These are phyloP conservation scores for Neria commutata DNA, from an alignment of 2,888 invertebrate genomes.

Conservation along the genomic window DNA sequence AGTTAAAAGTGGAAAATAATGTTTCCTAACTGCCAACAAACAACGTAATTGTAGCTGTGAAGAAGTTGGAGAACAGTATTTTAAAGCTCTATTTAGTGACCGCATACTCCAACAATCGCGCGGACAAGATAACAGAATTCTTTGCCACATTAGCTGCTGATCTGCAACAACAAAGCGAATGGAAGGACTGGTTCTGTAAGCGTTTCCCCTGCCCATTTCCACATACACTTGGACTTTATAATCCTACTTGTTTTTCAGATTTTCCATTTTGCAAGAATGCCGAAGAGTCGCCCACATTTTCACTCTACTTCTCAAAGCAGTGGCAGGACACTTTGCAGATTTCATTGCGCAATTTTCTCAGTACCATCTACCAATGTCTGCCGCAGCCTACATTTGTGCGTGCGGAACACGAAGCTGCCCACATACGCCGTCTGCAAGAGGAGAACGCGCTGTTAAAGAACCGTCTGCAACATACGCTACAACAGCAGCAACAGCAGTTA, in stretches of 20 bases:
- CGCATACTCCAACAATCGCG: slow-evolving; percentile 79
- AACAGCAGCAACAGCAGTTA: slow-evolving; percentile 46
- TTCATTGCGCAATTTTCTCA: slow-evolving; percentile 90
- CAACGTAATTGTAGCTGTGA: slow-evolving; percentile 67
- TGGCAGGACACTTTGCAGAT: slow-evolving; percentile 94
- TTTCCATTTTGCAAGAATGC: slow-evolving; percentile 90
- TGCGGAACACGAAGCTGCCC: slow-evolving; percentile 83
- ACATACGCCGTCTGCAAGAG: slow-evolving; percentile 81
- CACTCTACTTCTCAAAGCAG: slow-evolving; percentile 86
- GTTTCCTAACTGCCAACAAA: slow-evolving; percentile 1
- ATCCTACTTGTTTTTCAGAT: slow-evolving; percentile 67
- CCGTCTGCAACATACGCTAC: slow-evolving; percentile 52
- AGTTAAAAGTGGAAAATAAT: no score
- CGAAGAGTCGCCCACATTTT: slow-evolving; percentile 87
- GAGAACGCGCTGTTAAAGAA: slow-evolving; percentile 77
- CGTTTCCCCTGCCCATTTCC: not conserved
- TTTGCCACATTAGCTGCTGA: slow-evolving; percentile 86
- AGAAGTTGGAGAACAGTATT: slow-evolving; percentile 83
- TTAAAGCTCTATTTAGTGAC: slow-evolving; percentile 90
- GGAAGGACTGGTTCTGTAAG: slow-evolving; percentile 98
- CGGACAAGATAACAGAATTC: slow-evolving; percentile 88
- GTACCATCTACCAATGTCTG: slow-evolving; percentile 86
- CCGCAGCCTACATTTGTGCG: slow-evolving; percentile 84
- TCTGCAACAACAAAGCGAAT: slow-evolving; percentile 86
- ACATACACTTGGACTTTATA: not conserved